A percentile compares a stretch with the other conserved stretches of the same genome.
These are phyloP conservation scores for Pelusios castaneus DNA, from an alignment of 2,113 vertebrate genomes.

Conservation along the genomic window DNA sequence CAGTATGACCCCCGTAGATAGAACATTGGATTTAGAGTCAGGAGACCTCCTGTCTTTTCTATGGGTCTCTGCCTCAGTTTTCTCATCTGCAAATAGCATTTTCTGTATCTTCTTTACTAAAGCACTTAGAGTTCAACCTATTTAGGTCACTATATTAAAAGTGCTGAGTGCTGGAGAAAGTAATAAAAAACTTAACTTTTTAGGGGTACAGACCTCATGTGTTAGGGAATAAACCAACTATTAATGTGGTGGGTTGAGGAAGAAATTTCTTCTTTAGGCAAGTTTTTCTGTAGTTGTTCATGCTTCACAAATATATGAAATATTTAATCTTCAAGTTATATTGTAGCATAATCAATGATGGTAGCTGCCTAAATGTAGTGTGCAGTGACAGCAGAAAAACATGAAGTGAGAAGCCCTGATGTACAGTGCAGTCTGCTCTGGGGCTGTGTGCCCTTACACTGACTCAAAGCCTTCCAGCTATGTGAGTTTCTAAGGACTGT, in stretches of 20 bases:
- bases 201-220: background rate
- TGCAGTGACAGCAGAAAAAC: background rate
- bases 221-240: background rate
- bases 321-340: background rate
- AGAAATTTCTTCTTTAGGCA: background rate
- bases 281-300: background rate
- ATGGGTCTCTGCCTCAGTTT: background rate
- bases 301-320: background rate
- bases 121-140: background rate
- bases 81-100: background rate
- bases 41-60: constrained; percentile 6
- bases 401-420: background rate
- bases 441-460: background rate
- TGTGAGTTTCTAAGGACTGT: background rate
- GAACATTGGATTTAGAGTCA: background rate
- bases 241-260: background rate
- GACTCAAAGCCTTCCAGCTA: background rate
- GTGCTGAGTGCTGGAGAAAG: background rate
- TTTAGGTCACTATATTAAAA: background rate
- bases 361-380: background rate
- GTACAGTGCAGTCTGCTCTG: background rate
- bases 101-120: background rate
- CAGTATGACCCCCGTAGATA: background rate
- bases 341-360: background rate
- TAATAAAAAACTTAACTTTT: background rate